Conservation (phyloP, 2,888 invertebrate genomes). For the Smittia aterrima region DNA sequence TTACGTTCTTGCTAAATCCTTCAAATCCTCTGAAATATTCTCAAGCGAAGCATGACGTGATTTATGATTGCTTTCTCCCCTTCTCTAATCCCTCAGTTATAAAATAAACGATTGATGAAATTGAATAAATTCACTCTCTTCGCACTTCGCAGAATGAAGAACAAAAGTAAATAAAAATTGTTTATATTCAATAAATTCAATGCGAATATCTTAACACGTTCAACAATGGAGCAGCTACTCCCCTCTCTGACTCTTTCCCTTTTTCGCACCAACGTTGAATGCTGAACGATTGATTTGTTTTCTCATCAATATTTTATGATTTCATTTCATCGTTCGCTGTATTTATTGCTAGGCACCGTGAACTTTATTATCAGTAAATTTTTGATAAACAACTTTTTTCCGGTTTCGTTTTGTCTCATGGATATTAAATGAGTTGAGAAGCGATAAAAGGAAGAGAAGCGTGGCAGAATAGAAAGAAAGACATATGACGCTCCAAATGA, state of each 20-base stretch:
- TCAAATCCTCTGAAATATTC: no score
- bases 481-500: not conserved
- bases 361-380: conserved; percentile 34
- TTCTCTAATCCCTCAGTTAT: not conserved
- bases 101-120: no score
- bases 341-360: not conserved
- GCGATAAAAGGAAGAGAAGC: not conserved
- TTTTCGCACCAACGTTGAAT: no score
- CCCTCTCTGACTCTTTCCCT: no score
- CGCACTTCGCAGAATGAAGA: no score
- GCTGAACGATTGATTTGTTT: not conserved
- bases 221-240: no score
- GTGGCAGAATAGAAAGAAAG: not conserved
- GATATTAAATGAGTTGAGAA: not conserved
- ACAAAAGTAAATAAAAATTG: no score
- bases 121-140: no score
- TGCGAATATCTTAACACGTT: no score
- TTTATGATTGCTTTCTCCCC: conserved; percentile 14
- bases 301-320: not conserved
- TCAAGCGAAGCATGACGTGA: not conserved
- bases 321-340: not conserved
- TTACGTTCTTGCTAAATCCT: no score
- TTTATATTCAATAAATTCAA: no score
- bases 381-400: conserved; percentile 7
- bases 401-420: no score